Percentiles rank a stretch among this genome's conserved stretches.
Conservation (phyloP, 2,113 vertebrate genomes). For the Lepisosteus oculatus region DNA sequence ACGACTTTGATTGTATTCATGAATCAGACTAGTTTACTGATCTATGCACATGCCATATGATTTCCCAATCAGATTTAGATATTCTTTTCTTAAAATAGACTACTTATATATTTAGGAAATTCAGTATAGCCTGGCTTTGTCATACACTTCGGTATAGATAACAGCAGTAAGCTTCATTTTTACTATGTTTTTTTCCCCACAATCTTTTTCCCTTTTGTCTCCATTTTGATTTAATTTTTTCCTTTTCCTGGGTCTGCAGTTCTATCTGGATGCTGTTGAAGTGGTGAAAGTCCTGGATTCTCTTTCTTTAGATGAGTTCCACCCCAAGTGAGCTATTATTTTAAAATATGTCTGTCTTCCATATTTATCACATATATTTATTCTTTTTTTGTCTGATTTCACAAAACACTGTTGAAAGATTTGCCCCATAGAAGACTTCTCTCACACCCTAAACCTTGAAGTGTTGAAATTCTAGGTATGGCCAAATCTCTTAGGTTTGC, state of each 20-base stretch:
- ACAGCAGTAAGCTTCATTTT: not conserved
- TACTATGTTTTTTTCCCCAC: not conserved
- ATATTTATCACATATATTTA: too few relatives aligned
- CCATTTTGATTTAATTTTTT: not conserved
- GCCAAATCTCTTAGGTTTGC: too few relatives aligned
- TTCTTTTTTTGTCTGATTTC: too few relatives aligned
- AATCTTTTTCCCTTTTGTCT: not conserved
- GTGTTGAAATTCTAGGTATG: not conserved
- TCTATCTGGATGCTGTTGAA: slow-evolving; percentile 87
- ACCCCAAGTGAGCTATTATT: slow-evolving; percentile 68
- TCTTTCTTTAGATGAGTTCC: slow-evolving; percentile 77
- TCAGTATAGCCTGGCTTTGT: too few relatives aligned
- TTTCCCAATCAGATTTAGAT: too few relatives aligned
- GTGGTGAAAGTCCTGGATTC: slow-evolving; percentile 74
- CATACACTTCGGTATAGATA: too few relatives aligned
- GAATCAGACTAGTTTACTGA: too few relatives aligned
- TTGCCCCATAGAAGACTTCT: not conserved
- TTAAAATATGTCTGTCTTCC: not conserved
- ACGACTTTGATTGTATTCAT: too few relatives aligned
- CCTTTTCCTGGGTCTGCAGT: slow-evolving; percentile 53
- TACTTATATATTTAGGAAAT: too few relatives aligned
- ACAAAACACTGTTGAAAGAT: not conserved
- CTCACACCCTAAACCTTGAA: not conserved
- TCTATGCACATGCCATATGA: too few relatives aligned
- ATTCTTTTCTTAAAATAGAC: too few relatives aligned